Evolutionary conservation across 2,113 vertebrate species (phyloP), one percentile per base, ranked within the genome.

Genomic region (Prunella himalayana): DNA sequence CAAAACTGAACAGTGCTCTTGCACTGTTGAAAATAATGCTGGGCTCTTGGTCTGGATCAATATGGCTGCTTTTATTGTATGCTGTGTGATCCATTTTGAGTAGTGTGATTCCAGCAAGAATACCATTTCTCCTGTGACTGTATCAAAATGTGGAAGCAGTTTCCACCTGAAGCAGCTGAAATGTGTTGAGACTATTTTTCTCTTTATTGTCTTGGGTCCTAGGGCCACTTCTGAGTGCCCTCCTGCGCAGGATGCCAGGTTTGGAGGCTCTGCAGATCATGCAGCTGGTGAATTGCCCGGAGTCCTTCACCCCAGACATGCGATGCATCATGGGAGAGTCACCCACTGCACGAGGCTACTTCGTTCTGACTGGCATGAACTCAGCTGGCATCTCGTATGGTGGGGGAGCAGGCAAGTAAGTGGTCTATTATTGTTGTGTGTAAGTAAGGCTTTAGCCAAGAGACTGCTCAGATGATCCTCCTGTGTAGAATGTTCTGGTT

Each of bases 301-400:
- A 99, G 96, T 99, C 99, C 92, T 99, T 99, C 97, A 99, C 99
- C 4, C 99, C 99, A 11, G 99, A 99, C 69, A 99, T 99, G 99
- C 97, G 99, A 23, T 99, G 99, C 93, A 98, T 99, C 96, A 99
- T 99, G 99, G 99, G 99, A 11, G 98, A 99, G 97, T 99, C 98
- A 0, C 99, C 99, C 4, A 97, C 97, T 0, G 94, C 99, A 1
- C 97, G 90, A 9, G 99, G 99, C 45, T 99, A 99, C 98, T 99
- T 98, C 0, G 98, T 99, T 51, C 97, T 99, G 90, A 99, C 98
- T 3, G 99, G 99, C 76, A 99, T 99, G 99, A 99, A 99, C 97
- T 99, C 99, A 1, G 99, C 98, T 18, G 99, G 99, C 68, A 97
- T 99, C 71, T 98, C 99, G 0, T 99, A 99, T 15, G 99, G 98